Conservation (phyloP, 64 coral and sea anemone genomes). For the Montipora cactus region DNA sequence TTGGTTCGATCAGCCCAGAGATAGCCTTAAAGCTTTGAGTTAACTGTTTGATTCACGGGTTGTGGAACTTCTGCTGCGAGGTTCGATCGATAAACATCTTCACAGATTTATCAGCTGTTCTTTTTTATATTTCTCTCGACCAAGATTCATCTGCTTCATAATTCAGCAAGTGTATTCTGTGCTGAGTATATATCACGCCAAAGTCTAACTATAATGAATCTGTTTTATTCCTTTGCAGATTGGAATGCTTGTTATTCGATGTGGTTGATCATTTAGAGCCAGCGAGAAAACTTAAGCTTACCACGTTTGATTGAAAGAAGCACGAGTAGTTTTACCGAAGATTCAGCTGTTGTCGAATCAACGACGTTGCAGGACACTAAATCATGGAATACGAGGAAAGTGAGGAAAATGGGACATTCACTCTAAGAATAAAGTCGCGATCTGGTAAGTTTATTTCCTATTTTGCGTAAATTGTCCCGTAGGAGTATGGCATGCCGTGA, state of each 20-base stretch:
- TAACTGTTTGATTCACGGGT: background rate
- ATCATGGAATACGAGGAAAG: constrained; percentile 48
- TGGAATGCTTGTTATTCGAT: constrained; percentile 11
- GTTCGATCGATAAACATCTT: background rate
- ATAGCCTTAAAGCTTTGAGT: background rate
- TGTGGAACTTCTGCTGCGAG: background rate
- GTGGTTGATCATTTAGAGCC: background rate
- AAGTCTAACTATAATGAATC: constrained; percentile 20
- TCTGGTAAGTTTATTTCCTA: constrained; percentile 38
- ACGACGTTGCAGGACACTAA: background rate
- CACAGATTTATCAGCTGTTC: constrained; percentile 19
- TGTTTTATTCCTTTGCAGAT: constrained; percentile 20
- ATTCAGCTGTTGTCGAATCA: constrained; percentile 15
- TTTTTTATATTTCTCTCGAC: background rate
- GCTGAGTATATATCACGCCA: constrained; percentile 6
- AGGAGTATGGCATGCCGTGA: background rate
- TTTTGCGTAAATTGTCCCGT: background rate
- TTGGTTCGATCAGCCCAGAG: background rate
- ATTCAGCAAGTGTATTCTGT: background rate
- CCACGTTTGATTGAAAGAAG: background rate
- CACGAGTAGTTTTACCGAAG: background rate
- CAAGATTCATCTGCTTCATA: constrained; percentile 19
- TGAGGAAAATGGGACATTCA: constrained; percentile 75
- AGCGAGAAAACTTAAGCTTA: background rate
- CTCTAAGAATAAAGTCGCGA: constrained; percentile 67